Evolutionary conservation across 2,888 invertebrate genomes (phyloP).

Genomic region (Polymixis flavicincta): DNA sequence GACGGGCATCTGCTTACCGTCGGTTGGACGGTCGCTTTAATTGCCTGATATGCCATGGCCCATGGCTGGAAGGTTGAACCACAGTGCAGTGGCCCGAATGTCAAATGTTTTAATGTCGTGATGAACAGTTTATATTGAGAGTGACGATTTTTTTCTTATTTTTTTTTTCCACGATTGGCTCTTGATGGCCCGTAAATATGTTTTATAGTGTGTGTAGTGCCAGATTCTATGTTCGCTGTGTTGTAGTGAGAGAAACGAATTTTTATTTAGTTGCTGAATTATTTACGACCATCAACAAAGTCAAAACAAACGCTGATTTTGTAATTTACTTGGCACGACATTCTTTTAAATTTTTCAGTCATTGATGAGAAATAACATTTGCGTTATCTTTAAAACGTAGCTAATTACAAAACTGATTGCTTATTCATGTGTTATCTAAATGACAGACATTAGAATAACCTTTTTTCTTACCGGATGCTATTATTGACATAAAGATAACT

Average conservation of each 20-base stretch:
- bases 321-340: conserved; percentile 53
- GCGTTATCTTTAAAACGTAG: conserved; percentile 13
- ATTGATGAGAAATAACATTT: background rate
- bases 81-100: conserved; percentile 72
- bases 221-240: conserved; percentile 33
- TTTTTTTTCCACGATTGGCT: conserved; percentile 35
- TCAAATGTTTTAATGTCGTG: conserved; percentile 74
- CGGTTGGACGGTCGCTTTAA: conserved; percentile 83
- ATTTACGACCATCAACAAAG: conserved; percentile 52
- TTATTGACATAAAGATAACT: conserved; percentile 61
- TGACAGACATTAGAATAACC: conserved; percentile 47
- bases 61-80: conserved; percentile 67
- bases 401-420: conserved; percentile 25
- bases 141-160: conserved; percentile 57
- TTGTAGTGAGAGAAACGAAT: conserved; percentile 25
- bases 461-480: conserved; percentile 60
- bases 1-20: conserved; percentile 89
- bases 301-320: conserved; percentile 49
- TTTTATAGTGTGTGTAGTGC: conserved; percentile 35
- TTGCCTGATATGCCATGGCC: conserved; percentile 85
- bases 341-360: conserved; percentile 11
- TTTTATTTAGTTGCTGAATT: conserved; percentile 51
- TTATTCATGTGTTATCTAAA: conserved; percentile 45
- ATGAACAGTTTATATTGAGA: conserved; percentile 55
- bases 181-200: conserved; percentile 54